Conservation (phyloP, 2,797 vertebrate genomes). For the Catamblyrhynchus diadema region DNA sequence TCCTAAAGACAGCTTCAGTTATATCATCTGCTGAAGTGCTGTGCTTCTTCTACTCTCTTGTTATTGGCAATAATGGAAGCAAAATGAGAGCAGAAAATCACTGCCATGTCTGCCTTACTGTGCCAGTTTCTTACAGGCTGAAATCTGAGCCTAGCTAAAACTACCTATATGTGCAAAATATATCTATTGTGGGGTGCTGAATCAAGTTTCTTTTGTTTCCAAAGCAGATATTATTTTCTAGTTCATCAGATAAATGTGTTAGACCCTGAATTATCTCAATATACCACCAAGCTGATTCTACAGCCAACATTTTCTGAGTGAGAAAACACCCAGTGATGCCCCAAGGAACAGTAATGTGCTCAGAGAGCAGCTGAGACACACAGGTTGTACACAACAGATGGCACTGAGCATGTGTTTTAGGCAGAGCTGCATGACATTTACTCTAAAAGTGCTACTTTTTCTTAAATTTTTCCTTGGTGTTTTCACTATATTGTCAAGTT, state of each 20-base stretch:
- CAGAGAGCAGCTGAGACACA: slow-evolving; percentile 14
- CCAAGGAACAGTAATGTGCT: slow-evolving; percentile 1
- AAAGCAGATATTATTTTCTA: neutral
- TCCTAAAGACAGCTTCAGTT: neutral
- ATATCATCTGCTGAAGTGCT: neutral
- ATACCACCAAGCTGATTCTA: neutral
- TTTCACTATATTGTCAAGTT: neutral
- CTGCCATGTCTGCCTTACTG: neutral
- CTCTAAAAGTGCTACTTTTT: neutral
- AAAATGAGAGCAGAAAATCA: neutral
- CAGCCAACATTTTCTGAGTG: neutral
- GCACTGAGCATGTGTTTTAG: slow-evolving; percentile 41
- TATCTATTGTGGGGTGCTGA: neutral
- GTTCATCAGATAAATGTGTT: neutral
- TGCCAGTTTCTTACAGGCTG: neutral
- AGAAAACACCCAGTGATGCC: neutral
- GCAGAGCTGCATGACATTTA: slow-evolving; percentile 11
- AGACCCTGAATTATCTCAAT: neutral
- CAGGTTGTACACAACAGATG: slow-evolving; percentile 42
- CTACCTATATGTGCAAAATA: neutral
- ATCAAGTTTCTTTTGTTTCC: neutral
- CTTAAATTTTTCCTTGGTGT: neutral
- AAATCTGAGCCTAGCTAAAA: neutral
- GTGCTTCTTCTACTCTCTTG: neutral
- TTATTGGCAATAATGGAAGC: neutral